Evolutionary conservation across 1,140 invertebrate species (phyloP).

Genomic region (Tetramorium simillimum): DNA sequence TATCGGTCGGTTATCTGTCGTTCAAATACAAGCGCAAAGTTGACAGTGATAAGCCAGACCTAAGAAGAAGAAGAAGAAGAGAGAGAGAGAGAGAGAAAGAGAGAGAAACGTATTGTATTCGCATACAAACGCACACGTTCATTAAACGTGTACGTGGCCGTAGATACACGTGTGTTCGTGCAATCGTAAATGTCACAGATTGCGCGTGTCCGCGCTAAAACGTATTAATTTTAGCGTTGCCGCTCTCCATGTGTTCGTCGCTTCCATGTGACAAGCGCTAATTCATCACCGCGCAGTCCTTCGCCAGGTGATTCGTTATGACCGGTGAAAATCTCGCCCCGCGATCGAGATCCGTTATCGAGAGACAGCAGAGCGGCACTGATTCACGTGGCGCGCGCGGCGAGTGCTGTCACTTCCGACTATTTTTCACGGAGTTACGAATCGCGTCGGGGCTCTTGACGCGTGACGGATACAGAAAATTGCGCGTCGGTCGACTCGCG

Average conservation of each 20-base stretch:
- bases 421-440: slow-evolving; percentile 41
- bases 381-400: not conserved
- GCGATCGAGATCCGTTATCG: slow-evolving; percentile 41
- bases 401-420: slow-evolving; percentile 35
- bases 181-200: slow-evolving; percentile 30
- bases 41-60: slow-evolving; percentile 50
- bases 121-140: not conserved
- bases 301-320: slow-evolving; percentile 33
- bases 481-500: not conserved
- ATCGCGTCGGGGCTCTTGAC: slow-evolving; percentile 10
- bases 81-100: no score
- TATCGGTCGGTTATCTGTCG: no score
- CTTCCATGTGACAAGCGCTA: slow-evolving; percentile 34
- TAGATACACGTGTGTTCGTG: not conserved
- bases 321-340: slow-evolving; percentile 37
- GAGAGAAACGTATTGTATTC: not conserved
- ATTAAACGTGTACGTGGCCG: not conserved
- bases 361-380: not conserved
- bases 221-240: slow-evolving; percentile 55
- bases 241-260: not conserved
- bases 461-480: slow-evolving; percentile 42
- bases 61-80: not conserved
- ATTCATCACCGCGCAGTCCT: slow-evolving; percentile 44
- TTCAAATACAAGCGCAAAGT: slow-evolving; percentile 76
- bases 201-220: slow-evolving; percentile 36